Percentiles rank a stretch among this genome's conserved stretches.
Evolutionary conservation across 1,140 invertebrate species (phyloP).

Genomic region (Lasioglossum baleicum): DNA sequence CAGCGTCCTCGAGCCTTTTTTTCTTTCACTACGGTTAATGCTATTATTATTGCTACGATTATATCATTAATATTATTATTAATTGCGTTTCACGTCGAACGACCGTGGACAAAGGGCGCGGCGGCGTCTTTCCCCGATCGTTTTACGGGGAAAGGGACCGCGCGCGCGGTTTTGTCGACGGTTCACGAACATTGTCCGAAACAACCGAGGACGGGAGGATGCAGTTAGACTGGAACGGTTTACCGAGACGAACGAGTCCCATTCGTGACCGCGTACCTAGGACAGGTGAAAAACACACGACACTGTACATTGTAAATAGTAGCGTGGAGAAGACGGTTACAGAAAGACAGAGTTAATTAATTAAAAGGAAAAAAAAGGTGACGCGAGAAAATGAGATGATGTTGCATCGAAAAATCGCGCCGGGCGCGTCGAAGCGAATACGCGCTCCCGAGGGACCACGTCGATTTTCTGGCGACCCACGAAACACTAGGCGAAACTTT

Average conservation of each 20-base stretch:
- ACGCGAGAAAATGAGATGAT: slow-evolving; percentile 23
- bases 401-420: slow-evolving; percentile 47
- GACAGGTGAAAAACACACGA: slow-evolving; percentile 70
- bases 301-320: slow-evolving; percentile 80
- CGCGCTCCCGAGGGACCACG: slow-evolving; percentile 22
- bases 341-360: slow-evolving; percentile 66
- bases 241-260: slow-evolving; percentile 33
- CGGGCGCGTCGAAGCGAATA: slow-evolving; percentile 49
- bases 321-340: slow-evolving; percentile 67
- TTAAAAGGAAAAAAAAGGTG: slow-evolving; percentile 52
- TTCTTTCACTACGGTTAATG: not conserved
- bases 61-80: not conserved
- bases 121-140: slow-evolving; percentile 4
- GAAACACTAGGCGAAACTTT: not conserved
- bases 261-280: slow-evolving; percentile 67
- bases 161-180: not conserved
- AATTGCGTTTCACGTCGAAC: slow-evolving; percentile 7
- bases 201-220: not conserved
- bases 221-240: slow-evolving; percentile 19
- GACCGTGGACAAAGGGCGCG: not conserved
- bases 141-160: not conserved
- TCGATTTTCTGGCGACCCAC: slow-evolving; percentile 1
- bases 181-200: not conserved
- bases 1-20: slow-evolving; percentile 12
- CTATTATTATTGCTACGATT: not conserved